Percentiles rank a stretch among this genome's conserved stretches.
Evolutionary conservation across 1,140 invertebrate genomes (phyloP).

Genomic region (Drosophila pachea): DNA sequence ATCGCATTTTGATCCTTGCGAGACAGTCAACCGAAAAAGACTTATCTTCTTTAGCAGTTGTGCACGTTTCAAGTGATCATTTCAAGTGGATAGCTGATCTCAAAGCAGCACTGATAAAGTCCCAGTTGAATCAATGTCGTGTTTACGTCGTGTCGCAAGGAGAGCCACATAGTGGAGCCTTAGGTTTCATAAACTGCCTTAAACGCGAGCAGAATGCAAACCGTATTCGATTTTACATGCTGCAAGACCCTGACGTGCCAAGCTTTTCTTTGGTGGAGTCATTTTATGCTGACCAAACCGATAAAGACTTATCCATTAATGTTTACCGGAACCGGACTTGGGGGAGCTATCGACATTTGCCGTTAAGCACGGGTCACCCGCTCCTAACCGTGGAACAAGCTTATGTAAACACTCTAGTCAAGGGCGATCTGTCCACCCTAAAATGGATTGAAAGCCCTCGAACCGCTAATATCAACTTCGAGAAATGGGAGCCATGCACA

Average conservation of each 20-base stretch:
- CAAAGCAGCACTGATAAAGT: conserved; percentile 83
- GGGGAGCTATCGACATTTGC: conserved; percentile 91
- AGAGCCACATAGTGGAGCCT: conserved; percentile 85
- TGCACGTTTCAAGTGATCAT: conserved; percentile 82
- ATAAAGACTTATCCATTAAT: conserved; percentile 90
- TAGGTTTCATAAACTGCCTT: conserved; percentile 94
- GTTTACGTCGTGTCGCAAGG: conserved; percentile 85
- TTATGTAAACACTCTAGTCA: conserved; percentile 92
- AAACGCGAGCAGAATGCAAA: conserved; percentile 87
- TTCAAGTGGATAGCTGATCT: conserved; percentile 90
- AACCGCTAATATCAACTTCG: conserved; percentile 52
- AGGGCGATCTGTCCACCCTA: conserved; percentile 93
- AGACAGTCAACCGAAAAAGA: conserved; percentile 78
- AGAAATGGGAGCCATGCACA: conserved; percentile 84
- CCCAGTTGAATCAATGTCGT: conserved; percentile 81
- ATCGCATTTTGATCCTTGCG: conserved; percentile 82
- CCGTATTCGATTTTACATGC: conserved; percentile 84
- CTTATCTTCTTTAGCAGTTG: conserved; percentile 8
- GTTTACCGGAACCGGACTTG: conserved; percentile 87
- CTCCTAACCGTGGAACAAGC: conserved; percentile 90
- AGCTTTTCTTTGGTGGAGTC: conserved; percentile 81
- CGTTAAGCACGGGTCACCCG: conserved; percentile 81
- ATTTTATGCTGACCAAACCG: conserved; percentile 83
- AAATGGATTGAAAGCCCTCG: conserved; percentile 94
- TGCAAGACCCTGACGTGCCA: conserved; percentile 82